These are phyloP conservation scores for Macrosoma leucophasiata DNA, from an alignment of 2,888 invertebrate species.

Conservation along the genomic window DNA sequence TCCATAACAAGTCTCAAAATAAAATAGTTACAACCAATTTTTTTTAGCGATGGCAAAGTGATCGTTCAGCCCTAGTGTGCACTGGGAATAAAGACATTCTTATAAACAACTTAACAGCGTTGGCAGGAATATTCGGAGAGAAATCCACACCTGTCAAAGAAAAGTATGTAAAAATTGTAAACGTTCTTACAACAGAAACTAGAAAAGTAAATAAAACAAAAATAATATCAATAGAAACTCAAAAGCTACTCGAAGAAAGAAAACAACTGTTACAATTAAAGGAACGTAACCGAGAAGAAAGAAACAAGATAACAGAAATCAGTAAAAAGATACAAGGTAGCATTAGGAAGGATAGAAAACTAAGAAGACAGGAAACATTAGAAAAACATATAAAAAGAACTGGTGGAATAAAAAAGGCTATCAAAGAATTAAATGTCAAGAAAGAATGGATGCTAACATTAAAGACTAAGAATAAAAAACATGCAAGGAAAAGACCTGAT, in stretches of 20 bases:
- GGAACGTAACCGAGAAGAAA: slow-evolving; percentile 14
- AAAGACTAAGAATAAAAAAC: slow-evolving; percentile 7
- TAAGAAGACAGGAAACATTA: slow-evolving; percentile 16
- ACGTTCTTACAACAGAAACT: too few species aligned
- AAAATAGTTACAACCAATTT: too few species aligned
- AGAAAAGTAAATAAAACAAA: slow-evolving; percentile 5
- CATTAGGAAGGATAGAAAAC: slow-evolving; percentile 22
- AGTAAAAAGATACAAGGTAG: slow-evolving; percentile 25
- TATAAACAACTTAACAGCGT: too few species aligned
- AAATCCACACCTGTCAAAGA: too few species aligned
- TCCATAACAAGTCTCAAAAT: too few species aligned
- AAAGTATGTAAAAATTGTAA: too few species aligned
- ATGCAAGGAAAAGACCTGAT: slow-evolving; percentile 12
- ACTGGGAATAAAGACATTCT: too few species aligned
- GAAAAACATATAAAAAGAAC: slow-evolving; percentile 21
- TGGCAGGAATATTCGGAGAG: too few species aligned
- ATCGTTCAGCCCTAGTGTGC: too few species aligned
- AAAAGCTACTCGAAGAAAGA: slow-evolving; percentile 13
- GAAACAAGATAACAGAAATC: slow-evolving; percentile 16
- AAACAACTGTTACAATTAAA: slow-evolving; percentile 17
- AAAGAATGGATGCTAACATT: slow-evolving; percentile 19
- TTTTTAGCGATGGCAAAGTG: too few species aligned
- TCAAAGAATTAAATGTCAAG: too few species aligned
- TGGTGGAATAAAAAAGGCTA: too few species aligned
- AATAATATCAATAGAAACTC: slow-evolving; percentile 12